A percentile compares a stretch with the other conserved stretches of the same genome.
Conservation (phyloP, 2,113 vertebrate genomes). For the Propithecus coquereli region DNA sequence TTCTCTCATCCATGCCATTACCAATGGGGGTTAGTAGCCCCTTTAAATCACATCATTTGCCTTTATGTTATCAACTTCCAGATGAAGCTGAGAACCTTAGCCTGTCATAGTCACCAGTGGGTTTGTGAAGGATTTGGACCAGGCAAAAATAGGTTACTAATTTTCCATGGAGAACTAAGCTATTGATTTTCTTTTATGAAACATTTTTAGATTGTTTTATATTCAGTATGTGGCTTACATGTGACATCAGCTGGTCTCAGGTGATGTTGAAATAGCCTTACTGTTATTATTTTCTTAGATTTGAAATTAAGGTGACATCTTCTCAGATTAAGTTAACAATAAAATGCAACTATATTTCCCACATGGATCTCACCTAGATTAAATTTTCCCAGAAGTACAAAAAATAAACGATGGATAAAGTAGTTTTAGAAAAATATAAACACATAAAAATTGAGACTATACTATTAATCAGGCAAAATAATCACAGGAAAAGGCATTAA, state of each 20-base stretch:
- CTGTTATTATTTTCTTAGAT: neutral
- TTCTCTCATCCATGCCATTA: neutral
- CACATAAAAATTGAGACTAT: neutral
- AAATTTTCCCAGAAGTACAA: neutral
- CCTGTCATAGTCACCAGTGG: neutral
- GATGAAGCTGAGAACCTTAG: neutral
- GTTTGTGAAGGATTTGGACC: neutral
- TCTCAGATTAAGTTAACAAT: neutral
- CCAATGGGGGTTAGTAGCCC: neutral
- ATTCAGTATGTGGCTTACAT: neutral
- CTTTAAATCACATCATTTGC: neutral
- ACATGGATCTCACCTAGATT: neutral
- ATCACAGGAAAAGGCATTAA: neutral
- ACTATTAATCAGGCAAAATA: neutral
- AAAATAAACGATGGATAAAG: neutral
- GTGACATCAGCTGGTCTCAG: neutral
- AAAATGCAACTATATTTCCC: neutral
- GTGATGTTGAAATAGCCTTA: neutral
- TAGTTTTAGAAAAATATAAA: neutral
- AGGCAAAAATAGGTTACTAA: conserved; percentile 16
- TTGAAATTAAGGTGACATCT: neutral
- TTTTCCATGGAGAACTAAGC: neutral
- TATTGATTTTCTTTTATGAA: neutral
- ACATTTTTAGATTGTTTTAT: neutral
- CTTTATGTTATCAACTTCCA: conserved; percentile 1